These are phyloP conservation scores for Hormaphis cornu DNA, from an alignment of 1,140 invertebrate genomes.

Conservation along the genomic window DNA sequence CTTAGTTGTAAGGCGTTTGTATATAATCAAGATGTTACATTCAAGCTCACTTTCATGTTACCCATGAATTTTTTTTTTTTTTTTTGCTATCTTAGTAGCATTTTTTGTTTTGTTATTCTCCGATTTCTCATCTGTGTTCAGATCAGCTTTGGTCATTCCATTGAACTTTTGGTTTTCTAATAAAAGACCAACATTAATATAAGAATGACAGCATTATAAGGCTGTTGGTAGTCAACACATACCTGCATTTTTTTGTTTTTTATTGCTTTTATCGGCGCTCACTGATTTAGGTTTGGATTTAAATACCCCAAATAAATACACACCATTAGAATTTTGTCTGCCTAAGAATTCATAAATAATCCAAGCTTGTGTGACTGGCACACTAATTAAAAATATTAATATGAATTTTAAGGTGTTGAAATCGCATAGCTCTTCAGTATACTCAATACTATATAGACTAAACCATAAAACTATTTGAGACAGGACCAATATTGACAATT, in stretches of 20 bases:
- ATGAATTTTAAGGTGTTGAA: not conserved
- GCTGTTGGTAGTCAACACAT: not conserved
- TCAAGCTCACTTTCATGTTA: not conserved
- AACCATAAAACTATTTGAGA: constrained; percentile 13
- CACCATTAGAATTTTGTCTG: not conserved
- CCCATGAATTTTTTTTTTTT: not conserved
- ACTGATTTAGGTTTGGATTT: not conserved
- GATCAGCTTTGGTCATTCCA: constrained; percentile 60
- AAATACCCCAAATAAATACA: not conserved
- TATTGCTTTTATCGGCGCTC: not conserved
- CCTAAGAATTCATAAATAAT: constrained; percentile 7
- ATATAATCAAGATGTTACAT: not conserved
- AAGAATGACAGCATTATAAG: not conserved
- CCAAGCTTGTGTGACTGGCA: not conserved
- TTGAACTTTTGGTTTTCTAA: constrained; percentile 43
- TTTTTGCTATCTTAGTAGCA: not conserved
- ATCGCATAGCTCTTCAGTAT: not conserved
- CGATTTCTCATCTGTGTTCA: constrained; percentile 51
- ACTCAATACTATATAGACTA: not conserved
- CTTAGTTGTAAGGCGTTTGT: too few species aligned
- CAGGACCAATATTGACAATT: not conserved
- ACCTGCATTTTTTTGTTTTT: constrained; percentile 20
- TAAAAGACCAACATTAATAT: constrained; percentile 5
- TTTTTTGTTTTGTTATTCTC: constrained; percentile 43
- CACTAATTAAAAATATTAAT: not conserved